A percentile compares a stretch with the other conserved stretches of the same genome.
phyloP scores from a whole-genome alignment of 2,797 vertebrate genomes.

The Danio aesculapii region DNA sequence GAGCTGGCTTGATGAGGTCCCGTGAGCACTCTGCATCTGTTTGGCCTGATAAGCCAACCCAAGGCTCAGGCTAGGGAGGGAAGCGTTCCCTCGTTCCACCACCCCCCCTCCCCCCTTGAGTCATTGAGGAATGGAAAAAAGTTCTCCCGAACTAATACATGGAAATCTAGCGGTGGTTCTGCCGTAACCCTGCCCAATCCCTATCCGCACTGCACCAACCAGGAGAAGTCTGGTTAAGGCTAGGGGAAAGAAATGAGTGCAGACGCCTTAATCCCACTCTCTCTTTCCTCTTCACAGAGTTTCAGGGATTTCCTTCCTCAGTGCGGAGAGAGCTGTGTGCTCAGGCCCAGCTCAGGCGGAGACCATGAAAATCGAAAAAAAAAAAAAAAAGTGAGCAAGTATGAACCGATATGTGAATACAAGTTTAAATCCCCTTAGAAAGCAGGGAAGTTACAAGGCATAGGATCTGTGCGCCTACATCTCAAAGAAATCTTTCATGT shows the following conservation, averaged over 20 bases:
- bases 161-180: constrained; percentile 65
- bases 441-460: constrained; percentile 20
- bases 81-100: constrained; percentile 10
- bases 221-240: constrained; percentile 47
- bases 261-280: constrained; percentile 60
- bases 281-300: constrained; percentile 59
- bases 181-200: constrained; percentile 40
- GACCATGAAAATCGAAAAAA: constrained; percentile 29
- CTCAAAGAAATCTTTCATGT: constrained; percentile 28
- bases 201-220: constrained; percentile 36
- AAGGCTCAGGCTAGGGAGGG: constrained; percentile 52
- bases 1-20: constrained; percentile 80
- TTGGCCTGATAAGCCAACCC: constrained; percentile 80
- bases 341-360: constrained; percentile 25
- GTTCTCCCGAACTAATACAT: constrained; percentile 68
- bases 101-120: background rate
- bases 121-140: constrained; percentile 55
- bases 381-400: background rate
- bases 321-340: background rate
- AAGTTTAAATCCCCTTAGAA: constrained; percentile 36
- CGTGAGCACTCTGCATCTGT: constrained; percentile 79
- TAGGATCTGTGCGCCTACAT: constrained; percentile 7
- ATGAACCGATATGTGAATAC: constrained; percentile 8
- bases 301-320: constrained; percentile 52
- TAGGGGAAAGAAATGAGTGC: constrained; percentile 21